These are phyloP conservation scores for Xiphias gladius DNA, from an alignment of 2,113 vertebrate species.

Conservation along the genomic window DNA sequence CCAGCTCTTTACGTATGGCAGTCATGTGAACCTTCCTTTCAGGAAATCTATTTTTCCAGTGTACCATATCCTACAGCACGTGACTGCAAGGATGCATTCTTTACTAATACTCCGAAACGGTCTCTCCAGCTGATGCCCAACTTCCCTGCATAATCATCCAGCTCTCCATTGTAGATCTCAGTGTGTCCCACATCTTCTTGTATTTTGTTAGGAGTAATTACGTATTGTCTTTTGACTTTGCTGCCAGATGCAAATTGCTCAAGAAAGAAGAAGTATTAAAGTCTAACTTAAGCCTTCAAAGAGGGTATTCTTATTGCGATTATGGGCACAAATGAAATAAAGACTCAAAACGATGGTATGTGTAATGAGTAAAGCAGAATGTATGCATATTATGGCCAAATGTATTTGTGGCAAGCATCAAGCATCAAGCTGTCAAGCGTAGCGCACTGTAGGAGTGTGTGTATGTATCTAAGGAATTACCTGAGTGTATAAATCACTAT, in stretches of 20 bases:
- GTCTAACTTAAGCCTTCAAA: slow-evolving; percentile 49
- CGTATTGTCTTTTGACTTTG: slow-evolving; percentile 49
- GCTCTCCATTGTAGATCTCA: slow-evolving; percentile 66
- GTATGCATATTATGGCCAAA: not conserved
- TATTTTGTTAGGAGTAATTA: slow-evolving; percentile 40
- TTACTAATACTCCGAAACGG: slow-evolving; percentile 9
- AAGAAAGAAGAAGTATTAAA: slow-evolving; percentile 47
- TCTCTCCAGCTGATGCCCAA: slow-evolving; percentile 14
- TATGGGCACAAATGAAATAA: slow-evolving; percentile 37
- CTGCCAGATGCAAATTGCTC: slow-evolving; percentile 57
- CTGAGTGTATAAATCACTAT: not conserved
- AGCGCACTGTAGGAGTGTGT: too few species aligned
- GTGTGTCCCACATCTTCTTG: slow-evolving; percentile 40
- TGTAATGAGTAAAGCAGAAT: slow-evolving; percentile 3
- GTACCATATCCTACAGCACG: not conserved
- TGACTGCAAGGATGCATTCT: slow-evolving; percentile 13
- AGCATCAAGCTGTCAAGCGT: too few species aligned
- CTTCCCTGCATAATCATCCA: slow-evolving; percentile 31
- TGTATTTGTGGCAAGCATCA: slow-evolving; percentile 13
- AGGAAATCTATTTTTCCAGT: slow-evolving; percentile 43
- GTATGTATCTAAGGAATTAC: too few species aligned
- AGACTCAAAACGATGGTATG: not conserved
- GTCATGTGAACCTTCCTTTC: slow-evolving; percentile 3
- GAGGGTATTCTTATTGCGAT: slow-evolving; percentile 39
- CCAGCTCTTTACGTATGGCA: not conserved